A percentile compares a stretch with the other conserved stretches of the same genome.
These are phyloP conservation scores for Cantharis lateralis DNA, from an alignment of 2,888 invertebrate genomes.

Conservation along the genomic window DNA sequence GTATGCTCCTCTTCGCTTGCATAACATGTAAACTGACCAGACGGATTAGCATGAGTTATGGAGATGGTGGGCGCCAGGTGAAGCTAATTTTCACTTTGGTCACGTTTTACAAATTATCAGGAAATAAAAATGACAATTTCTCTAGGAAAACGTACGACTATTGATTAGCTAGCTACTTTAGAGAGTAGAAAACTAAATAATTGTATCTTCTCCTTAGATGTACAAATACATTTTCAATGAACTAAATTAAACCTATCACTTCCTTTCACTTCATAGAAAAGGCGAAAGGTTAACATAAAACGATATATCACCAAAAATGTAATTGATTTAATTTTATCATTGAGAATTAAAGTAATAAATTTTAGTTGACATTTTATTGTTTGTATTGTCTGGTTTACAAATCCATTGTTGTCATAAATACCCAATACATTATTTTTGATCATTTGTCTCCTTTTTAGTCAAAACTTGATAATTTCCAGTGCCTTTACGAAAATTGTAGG, in stretches of 20 bases:
- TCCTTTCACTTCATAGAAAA: slow-evolving; percentile 1
- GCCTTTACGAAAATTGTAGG: background rate
- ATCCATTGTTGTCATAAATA: background rate
- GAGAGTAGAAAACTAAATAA: background rate
- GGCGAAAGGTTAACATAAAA: background rate
- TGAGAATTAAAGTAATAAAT: background rate
- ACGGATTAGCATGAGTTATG: background rate
- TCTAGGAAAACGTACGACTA: background rate
- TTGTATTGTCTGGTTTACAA: background rate
- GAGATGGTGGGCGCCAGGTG: background rate
- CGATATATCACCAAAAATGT: background rate
- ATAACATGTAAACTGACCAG: background rate
- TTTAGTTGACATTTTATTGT: background rate
- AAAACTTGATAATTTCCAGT: background rate
- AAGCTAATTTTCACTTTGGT: background rate
- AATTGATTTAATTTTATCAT: background rate
- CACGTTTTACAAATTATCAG: background rate
- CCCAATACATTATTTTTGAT: background rate
- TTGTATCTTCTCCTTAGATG: background rate
- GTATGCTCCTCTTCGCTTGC: background rate
- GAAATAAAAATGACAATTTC: background rate
- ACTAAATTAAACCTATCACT: slow-evolving; percentile 4
- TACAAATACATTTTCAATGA: slow-evolving; percentile 5
- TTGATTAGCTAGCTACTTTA: background rate
- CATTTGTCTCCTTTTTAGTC: background rate